Conservation (phyloP, 2,113 vertebrate genomes). For the Muscicapa adusta region DNA sequence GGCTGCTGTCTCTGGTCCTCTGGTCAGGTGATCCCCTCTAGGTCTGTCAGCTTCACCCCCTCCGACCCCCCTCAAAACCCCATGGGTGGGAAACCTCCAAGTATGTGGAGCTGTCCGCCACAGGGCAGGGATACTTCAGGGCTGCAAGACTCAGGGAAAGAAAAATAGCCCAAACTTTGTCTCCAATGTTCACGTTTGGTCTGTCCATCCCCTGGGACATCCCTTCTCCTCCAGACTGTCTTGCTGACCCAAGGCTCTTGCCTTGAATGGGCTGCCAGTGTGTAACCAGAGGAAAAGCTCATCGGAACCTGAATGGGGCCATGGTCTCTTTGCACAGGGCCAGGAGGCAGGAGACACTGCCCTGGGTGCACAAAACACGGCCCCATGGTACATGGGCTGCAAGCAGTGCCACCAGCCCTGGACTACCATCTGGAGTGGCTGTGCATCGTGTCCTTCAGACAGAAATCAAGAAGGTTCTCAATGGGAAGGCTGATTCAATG, state of each 20-base stretch:
- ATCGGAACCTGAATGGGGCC: not conserved
- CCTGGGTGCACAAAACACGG: not conserved
- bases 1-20: not conserved
- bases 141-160: not conserved
- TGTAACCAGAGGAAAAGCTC: not conserved
- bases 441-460: fast-evolving
- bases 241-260: not conserved
- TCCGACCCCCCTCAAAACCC: fast-evolving
- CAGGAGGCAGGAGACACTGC: not conserved
- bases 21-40: not conserved
- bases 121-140: not conserved
- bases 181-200: not conserved
- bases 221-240: not conserved
- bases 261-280: not conserved
- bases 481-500: not conserved
- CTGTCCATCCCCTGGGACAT: not conserved
- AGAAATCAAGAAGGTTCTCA: not conserved
- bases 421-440: not conserved
- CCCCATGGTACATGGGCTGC: not conserved
- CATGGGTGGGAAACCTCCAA: not conserved
- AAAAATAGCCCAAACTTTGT: not conserved
- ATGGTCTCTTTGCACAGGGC: not conserved
- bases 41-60: not conserved
- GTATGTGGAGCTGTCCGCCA: not conserved
- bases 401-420: not conserved